Base-by-base conservation (phyloP, 2,888 invertebrate genomes). In the Lycocerus yunnanus region DNA sequence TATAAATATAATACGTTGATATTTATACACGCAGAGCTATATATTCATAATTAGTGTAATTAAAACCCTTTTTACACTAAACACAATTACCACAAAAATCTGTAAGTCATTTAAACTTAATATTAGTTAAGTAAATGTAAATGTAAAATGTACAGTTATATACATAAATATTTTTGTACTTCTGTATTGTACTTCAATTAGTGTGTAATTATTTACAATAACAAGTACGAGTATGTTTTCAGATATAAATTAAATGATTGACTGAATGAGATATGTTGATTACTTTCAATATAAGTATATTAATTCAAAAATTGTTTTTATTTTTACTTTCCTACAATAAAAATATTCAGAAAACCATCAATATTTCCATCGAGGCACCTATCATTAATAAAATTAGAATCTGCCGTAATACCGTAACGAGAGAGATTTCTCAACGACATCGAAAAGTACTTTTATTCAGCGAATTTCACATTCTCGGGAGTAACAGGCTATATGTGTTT, bases 91-190 rank as follows among this genome's bases (percentile, higher is more conserved):
- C 74, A 71, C 69, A 71, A 74, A 27, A 74, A 68, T 71, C 71
- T 66, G 59, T 71, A 74, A 74, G 71, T 74, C 74, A 71, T 66
- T 65, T 71, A 71, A 27, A 60, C 13, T 66, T 74, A 71, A 58
- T 43, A 13, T 13, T 58, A 68, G 68, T 59, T 69, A 68, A 71
- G 71, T 69, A 66, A 71, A 72, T 74, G 71, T 74, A 69, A 72
- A 63, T 43, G 13, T 68, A 58, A 65, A 71, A 18, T 20, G 61
- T 63, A 63, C 13, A 63, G 61, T 63, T 63, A 63, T 18, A 63
- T 63, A 63, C 13, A 63, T 20, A 63, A 58, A 71, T 59, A 65
- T 68, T 74, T 71, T 74, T 74, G 71, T 74, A 74, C 71, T 65
- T 74, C 66, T 18, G 18, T 71, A 67, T 66, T 74, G 69, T 69